Evolutionary conservation across 2,888 invertebrate genomes (phyloP).

Genomic region (Balanococcus diminutus): DNA sequence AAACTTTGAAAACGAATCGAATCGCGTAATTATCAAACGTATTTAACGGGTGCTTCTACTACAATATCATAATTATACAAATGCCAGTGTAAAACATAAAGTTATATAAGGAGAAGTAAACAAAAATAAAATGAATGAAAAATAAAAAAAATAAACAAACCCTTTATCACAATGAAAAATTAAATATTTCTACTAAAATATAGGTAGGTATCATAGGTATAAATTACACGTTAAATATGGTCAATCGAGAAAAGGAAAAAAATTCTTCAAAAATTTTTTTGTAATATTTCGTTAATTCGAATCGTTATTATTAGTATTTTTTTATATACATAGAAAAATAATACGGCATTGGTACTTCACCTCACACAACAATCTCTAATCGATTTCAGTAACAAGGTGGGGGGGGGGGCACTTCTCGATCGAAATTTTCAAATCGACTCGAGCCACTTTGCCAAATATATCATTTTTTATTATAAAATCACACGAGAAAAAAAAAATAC

Average conservation of each 20-base stretch:
- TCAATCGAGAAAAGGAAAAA: background rate
- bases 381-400: background rate
- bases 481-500: background rate
- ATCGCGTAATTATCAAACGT: background rate
- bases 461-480: background rate
- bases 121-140: background rate
- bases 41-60: slow-evolving; percentile 33
- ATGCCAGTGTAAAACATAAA: slow-evolving; percentile 26
- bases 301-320: background rate
- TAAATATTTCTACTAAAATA: slow-evolving; percentile 30
- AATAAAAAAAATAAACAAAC: slow-evolving; percentile 30
- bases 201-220: background rate
- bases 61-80: background rate
- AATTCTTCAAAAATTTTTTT: background rate
- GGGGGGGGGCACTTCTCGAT: background rate
- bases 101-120: background rate
- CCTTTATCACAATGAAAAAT: slow-evolving; percentile 40
- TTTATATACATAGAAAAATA: background rate
- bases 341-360: background rate
- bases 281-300: background rate
- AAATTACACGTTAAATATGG: slow-evolving; percentile 2
- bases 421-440: background rate
- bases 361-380: background rate
- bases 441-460: background rate
- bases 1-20: slow-evolving; percentile 18